These are phyloP conservation scores for Notodonta ziczac DNA, from an alignment of 2,888 invertebrate genomes.

Conservation along the genomic window DNA sequence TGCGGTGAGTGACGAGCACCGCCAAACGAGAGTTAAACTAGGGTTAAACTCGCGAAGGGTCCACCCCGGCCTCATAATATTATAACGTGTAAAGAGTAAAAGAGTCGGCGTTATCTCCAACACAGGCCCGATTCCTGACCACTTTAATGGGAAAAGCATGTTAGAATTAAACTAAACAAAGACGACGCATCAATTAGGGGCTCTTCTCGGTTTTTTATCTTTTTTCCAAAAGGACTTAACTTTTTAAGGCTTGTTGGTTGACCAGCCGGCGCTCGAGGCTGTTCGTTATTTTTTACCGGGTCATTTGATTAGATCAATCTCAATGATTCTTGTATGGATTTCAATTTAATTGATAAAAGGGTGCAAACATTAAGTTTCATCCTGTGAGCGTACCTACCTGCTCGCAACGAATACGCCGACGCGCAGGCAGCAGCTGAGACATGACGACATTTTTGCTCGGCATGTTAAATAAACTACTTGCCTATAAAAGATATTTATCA, in stretches of 20 bases:
- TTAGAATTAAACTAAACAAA: conserved; percentile 86
- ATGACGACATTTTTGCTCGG: not conserved
- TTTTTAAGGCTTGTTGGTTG: conserved; percentile 78
- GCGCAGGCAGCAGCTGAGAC: conserved; percentile 1
- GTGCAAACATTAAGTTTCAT: conserved; percentile 57
- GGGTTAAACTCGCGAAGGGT: conserved; percentile 66
- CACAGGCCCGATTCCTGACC: conserved; percentile 80
- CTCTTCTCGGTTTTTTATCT: conserved; percentile 64
- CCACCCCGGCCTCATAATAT: conserved; percentile 74
- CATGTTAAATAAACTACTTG: not conserved
- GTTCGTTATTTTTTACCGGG: conserved; percentile 78
- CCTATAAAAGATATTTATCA: not conserved
- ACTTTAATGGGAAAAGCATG: conserved; percentile 85
- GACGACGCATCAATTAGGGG: conserved; percentile 85
- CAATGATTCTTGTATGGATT: conserved; percentile 79
- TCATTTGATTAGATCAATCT: conserved; percentile 82
- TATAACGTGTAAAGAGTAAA: conserved; percentile 83
- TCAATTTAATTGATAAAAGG: conserved; percentile 75
- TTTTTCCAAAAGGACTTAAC: conserved; percentile 75
- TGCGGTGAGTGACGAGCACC: conserved; percentile 56
- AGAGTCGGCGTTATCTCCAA: conserved; percentile 80
- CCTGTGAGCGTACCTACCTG: not conserved
- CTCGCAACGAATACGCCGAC: not conserved
- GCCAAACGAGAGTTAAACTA: conserved; percentile 67
- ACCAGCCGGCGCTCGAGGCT: conserved; percentile 68